phyloP scores from a whole-genome alignment of 2,797 vertebrate genomes.

The Acrocephalus scirpaceus region DNA sequence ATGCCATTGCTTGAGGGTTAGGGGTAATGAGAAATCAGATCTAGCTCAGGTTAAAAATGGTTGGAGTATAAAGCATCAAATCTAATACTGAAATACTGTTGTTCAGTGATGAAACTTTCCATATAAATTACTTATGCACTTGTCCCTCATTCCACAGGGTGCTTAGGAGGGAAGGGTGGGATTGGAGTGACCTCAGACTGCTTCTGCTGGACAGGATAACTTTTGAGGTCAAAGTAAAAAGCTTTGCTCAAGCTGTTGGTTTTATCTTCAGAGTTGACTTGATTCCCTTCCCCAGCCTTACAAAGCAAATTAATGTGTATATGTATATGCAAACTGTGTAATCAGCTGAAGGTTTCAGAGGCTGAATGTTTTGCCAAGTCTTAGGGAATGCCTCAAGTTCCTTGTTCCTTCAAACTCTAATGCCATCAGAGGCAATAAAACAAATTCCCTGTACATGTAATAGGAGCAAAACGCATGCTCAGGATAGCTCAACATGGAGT shows the following conservation, averaged over 20 bases:
- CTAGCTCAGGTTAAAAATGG: background rate
- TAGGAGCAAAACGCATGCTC: background rate
- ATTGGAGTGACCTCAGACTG: background rate
- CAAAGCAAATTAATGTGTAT: background rate
- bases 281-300: background rate
- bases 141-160: background rate
- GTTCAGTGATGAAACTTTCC: background rate
- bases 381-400: background rate
- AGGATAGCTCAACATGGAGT: background rate
- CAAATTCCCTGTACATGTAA: background rate
- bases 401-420: background rate
- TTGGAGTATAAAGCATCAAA: background rate
- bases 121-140: background rate
- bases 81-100: background rate
- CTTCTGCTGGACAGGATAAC: background rate
- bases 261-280: background rate
- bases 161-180: background rate
- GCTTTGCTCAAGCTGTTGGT: background rate
- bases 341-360: background rate
- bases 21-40: background rate
- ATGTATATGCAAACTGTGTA: background rate
- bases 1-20: background rate
- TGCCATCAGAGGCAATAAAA: background rate
- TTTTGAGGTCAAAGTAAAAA: background rate
- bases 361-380: background rate